Percentiles rank a stretch among this genome's conserved stretches.
Evolutionary conservation across 2,888 invertebrate species (phyloP).

Genomic region (Scaptomyza tumidula): DNA sequence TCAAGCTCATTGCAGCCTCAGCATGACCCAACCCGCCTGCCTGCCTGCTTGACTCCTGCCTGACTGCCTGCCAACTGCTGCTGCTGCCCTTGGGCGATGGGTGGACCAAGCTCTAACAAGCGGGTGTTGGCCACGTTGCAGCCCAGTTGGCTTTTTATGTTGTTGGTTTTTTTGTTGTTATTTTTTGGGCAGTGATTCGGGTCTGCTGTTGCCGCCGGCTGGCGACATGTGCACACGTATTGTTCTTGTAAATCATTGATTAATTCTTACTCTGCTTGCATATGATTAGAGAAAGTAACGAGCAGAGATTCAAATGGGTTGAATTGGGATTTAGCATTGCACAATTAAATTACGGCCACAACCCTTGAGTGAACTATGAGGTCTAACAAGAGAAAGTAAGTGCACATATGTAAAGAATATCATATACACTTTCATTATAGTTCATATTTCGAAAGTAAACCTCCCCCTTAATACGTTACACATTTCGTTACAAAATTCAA

Average conservation of each 20-base stretch:
- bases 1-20: constrained; percentile 67
- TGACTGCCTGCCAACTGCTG: constrained; percentile 29
- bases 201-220: constrained; percentile 45
- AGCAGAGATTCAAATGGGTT: constrained; percentile 16
- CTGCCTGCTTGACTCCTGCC: constrained; percentile 19
- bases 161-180: not conserved
- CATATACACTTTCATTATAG: constrained; percentile 2
- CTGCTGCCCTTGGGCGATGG: constrained; percentile 64
- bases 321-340: constrained; percentile 12
- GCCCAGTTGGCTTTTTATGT: constrained; percentile 37
- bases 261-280: constrained; percentile 81
- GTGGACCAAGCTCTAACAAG: constrained; percentile 70
- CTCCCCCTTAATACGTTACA: not conserved
- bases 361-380: constrained; percentile 15
- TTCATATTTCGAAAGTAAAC: not conserved
- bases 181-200: constrained; percentile 23
- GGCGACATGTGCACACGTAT: constrained; percentile 74
- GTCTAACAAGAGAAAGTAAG: not conserved
- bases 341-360: constrained; percentile 43
- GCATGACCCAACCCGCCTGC: constrained; percentile 8
- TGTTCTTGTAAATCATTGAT: constrained; percentile 83
- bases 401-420: not conserved
- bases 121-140: constrained; percentile 63
- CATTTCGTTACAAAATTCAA: not conserved
- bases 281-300: constrained; percentile 70